These are phyloP conservation scores for Apeltes quadracus DNA, from an alignment of 2,113 vertebrate genomes.

Conservation along the genomic window DNA sequence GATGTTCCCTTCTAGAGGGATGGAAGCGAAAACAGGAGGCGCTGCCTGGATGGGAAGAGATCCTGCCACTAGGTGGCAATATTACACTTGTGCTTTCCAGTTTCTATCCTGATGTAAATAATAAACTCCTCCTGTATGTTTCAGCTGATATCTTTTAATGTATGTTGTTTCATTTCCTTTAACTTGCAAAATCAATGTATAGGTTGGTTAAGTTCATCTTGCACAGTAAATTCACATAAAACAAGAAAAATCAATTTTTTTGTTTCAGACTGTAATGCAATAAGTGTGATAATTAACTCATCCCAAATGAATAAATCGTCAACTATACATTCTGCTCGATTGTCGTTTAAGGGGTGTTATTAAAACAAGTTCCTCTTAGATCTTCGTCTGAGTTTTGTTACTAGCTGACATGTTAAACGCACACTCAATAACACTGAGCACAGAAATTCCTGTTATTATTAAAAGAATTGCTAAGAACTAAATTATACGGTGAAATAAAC, in stretches of 20 bases:
- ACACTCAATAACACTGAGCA: background rate
- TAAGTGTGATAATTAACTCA: slow-evolving; percentile 24
- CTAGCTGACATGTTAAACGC: background rate
- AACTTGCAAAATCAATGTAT: slow-evolving; percentile 13
- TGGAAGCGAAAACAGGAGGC: slow-evolving; percentile 4
- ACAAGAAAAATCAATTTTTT: background rate
- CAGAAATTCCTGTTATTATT: background rate
- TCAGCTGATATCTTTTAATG: slow-evolving; percentile 37
- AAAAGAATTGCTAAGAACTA: background rate
- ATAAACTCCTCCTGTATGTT: slow-evolving; percentile 30
- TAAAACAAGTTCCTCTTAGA: background rate
- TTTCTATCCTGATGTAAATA: slow-evolving; percentile 45
- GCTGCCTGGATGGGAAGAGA: slow-evolving; percentile 19
- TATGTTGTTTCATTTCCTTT: slow-evolving; percentile 31
- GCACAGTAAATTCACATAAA: slow-evolving; percentile 5
- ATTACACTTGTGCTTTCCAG: slow-evolving; percentile 59
- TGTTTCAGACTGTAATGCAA: slow-evolving; percentile 28
- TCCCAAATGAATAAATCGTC: slow-evolving; percentile 48
- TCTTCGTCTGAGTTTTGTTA: background rate
- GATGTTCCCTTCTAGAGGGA: slow-evolving; percentile 1
- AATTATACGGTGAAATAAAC: background rate
- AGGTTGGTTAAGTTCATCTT: background rate
- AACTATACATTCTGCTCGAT: slow-evolving; percentile 7
- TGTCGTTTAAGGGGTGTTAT: slow-evolving; percentile 1
- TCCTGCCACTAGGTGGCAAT: slow-evolving; percentile 66